phyloP scores from a whole-genome alignment of 1,140 invertebrate species.

The Habropoda laboriosa region DNA sequence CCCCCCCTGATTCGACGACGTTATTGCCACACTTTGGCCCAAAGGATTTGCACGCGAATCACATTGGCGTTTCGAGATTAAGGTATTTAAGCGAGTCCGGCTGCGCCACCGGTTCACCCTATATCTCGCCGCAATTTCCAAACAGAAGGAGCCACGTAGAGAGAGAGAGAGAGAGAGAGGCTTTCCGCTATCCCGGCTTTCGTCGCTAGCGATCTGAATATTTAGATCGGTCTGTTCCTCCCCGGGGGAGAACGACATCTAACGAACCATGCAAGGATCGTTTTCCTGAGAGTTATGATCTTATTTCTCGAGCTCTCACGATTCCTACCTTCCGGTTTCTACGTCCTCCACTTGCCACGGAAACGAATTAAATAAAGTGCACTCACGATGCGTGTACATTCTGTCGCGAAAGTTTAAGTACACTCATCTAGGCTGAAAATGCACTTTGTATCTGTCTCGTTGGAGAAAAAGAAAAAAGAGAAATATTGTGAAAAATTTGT shows the following conservation, averaged over 20 bases:
- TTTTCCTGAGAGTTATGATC: constrained; percentile 54
- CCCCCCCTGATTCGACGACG: not conserved
- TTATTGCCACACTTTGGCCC: constrained; percentile 13
- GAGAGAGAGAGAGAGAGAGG: no score
- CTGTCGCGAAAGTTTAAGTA: no score
- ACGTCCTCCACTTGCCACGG: not conserved
- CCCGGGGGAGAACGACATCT: constrained; percentile 40
- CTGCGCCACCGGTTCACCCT: not conserved
- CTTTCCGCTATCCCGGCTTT: constrained; percentile 14
- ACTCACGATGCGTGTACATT: no score
- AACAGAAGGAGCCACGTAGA: not conserved
- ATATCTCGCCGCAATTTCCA: constrained; percentile 50
- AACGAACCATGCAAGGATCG: constrained; percentile 44
- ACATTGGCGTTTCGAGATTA: constrained; percentile 55
- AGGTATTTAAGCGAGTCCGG: constrained; percentile 55
- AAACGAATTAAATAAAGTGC: not conserved
- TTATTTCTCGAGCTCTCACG: constrained; percentile 44
- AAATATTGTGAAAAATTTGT: no score
- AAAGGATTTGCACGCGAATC: constrained; percentile 47
- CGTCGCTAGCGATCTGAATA: constrained; percentile 62
- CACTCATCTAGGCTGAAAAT: no score
- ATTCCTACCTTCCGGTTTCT: constrained; percentile 26
- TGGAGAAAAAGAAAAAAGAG: no score
- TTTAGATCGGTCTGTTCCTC: constrained; percentile 63
- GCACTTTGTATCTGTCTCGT: no score